Evolutionary conservation across 2,888 invertebrate species (phyloP), one percentile per base, ranked within the genome.

Genomic region (Micoletzkya japonica): DNA sequence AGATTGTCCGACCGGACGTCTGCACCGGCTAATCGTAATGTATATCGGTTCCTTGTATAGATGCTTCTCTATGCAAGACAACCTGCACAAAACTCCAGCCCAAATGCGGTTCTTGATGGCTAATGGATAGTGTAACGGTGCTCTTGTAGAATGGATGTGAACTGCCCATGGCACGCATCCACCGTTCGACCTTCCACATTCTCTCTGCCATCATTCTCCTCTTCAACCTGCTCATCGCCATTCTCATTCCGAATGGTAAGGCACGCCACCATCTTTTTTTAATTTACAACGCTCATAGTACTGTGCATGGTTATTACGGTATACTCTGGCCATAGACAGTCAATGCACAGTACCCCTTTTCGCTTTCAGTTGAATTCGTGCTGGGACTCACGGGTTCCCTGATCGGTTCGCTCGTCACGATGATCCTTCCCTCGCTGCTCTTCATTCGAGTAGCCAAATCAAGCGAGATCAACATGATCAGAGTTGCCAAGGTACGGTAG

Each of bases 321-420:
- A 58, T 24, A n/a, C n/a, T n/a, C n/a, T n/a, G n/a, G n/a, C n/a
- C n/a, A n/a, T n/a, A n/a, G 4, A 28, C 28, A 56, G 17, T 24
- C 26, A 7, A 28, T 7, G 17, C 14, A 56, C 17, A 14, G 3
- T 20, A 26, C 20, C 4, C 24, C 32, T 58, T 30, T 56, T 24
- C 24, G 39, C 14, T 73, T 77, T 61, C 70, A 78, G 88, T 89
- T 72, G 88, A 97, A 88, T 90, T 96, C 81, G 93, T 97, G 69
- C 89, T 98, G 72, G 95, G 95, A 0, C 88, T 97, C 44, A 91
- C 94, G 49, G 97, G 97, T 0, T 93, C 96, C 1, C 95, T 96
- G 0, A 94, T 95, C 79, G 97, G 97, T 0, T 92, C 94, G 20
- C 90, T 93, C 77, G 91, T 97, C 77, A 95, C 95, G 82, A 90